Base-by-base conservation (phyloP, 2,888 invertebrate species). In the Drosophila pseudotalamancana region DNA sequence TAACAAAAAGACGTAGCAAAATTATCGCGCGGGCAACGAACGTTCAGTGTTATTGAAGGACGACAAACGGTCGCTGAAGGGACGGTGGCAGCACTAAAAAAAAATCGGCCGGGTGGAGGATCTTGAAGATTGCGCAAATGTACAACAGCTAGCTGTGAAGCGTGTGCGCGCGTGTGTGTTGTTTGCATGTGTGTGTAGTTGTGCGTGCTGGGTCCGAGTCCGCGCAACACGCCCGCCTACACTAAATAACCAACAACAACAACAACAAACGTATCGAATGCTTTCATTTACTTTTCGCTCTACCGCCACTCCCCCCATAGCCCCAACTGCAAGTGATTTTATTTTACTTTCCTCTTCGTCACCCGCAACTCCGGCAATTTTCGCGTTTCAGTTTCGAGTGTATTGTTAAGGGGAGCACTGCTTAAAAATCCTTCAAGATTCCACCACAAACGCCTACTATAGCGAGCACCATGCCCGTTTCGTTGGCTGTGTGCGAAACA, bases 401-500 rank as follows among this genome's bases (percentile, higher is more conserved):
- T 37, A 37, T 37, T 37, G 37, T 37, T 19, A 21, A 3, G 21
- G 21, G 49, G 19, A 54, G 42, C 46, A 39, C 51, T 14, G 21
- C 35, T 6, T 39, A 42, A 79, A n/a, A 72, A 77, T 54, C 59
- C 55, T 51, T 78, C 90, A 89, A 89, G 77, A 90, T 89, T 89
- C 88, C 90, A 66, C 89, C 90, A 71, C 89, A 90, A 89, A 87
- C 81, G 34, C 87, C 87, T 42, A 70, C 77, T 23, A 72, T 66
- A 29, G 63, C 78, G 39, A 79, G 73, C 71, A 83, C 77, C 81
- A 91, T 91, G 91, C 91, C 91, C 68, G 89, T 91, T 66, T 91
- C 91, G 63, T 87, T 91, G 78, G 81, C 81, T 66, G 90, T 90
- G 59, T 91, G 91, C 79, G 91, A 91, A 73, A 87, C 90, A 71